Evolutionary conservation across 2,888 invertebrate genomes (phyloP).

Genomic region (Caenorhabditis wallacei): DNA sequence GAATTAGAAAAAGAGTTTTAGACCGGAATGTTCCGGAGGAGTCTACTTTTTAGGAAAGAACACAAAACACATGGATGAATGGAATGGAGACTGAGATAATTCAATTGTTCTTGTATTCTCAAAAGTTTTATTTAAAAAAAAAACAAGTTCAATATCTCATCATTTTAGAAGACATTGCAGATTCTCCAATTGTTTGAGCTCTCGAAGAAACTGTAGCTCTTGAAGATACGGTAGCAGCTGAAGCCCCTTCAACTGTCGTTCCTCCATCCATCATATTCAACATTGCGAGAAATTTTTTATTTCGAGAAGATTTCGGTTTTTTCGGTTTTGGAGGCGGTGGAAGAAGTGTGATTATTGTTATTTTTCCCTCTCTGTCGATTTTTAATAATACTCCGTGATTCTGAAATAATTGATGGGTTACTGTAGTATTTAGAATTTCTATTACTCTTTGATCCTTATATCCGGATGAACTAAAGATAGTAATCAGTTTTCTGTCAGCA

Average conservation of each 20-base stretch:
- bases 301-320: neutral
- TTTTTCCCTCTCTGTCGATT: slow-evolving; percentile 18
- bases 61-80: neutral
- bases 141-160: neutral
- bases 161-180: too few species aligned
- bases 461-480: slow-evolving; percentile 56
- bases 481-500: slow-evolving; percentile 37
- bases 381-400: slow-evolving; percentile 51
- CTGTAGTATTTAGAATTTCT: too few species aligned
- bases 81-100: neutral
- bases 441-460: slow-evolving; percentile 25
- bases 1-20: neutral
- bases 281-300: too few species aligned
- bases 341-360: slow-evolving; percentile 15
- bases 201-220: too few species aligned
- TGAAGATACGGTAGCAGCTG: too few species aligned
- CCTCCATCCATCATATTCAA: too few species aligned
- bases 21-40: slow-evolving; percentile 15
- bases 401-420: slow-evolving; percentile 11
- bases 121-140: too few species aligned
- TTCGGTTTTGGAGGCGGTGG: neutral
- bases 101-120: too few species aligned
- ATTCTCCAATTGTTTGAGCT: too few species aligned
- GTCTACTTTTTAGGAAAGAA: slow-evolving; percentile 12
- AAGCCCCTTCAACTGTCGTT: too few species aligned